Evolutionary conservation across 1,140 invertebrate genomes (phyloP).

Genomic region (Drosophila tsacasi): DNA sequence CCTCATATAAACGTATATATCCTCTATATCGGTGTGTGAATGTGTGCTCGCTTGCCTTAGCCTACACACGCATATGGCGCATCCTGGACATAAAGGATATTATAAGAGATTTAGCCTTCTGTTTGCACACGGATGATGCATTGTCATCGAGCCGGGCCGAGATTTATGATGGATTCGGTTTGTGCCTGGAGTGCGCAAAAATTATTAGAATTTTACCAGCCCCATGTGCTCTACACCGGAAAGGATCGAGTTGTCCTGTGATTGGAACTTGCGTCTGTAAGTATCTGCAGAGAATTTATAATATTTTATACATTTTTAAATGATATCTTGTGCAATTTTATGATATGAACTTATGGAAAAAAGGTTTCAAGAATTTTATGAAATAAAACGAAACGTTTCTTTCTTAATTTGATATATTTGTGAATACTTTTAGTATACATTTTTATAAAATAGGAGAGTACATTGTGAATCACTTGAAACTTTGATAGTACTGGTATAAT

Average conservation of each 20-base stretch:
- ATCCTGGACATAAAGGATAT: slow-evolving; percentile 84
- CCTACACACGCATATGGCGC: slow-evolving; percentile 78
- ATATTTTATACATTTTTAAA: neutral
- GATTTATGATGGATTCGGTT: slow-evolving; percentile 85
- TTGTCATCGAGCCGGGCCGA: slow-evolving; percentile 84
- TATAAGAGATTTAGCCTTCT: slow-evolving; percentile 84
- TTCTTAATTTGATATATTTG: neutral
- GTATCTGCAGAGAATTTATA: neutral
- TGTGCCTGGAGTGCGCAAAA: slow-evolving; percentile 81
- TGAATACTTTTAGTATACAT: neutral
- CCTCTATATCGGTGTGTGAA: neutral
- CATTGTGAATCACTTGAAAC: neutral
- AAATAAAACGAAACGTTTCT: neutral
- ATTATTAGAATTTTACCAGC: slow-evolving; percentile 77
- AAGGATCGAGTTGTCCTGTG: slow-evolving; percentile 21
- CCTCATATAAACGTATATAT: slow-evolving; percentile 11
- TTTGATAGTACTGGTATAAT: neutral
- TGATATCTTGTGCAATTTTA: neutral
- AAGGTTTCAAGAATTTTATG: neutral
- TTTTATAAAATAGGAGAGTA: neutral
- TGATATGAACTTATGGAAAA: neutral
- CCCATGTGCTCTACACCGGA: slow-evolving; percentile 42
- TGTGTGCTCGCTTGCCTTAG: slow-evolving; percentile 65
- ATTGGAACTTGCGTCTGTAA: neutral
- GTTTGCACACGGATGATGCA: slow-evolving; percentile 85